These are phyloP conservation scores for Rhopilema esculentum DNA, from an alignment of 30 jellyfish, hydroid and myxozoan genomes.

Conservation along the genomic window DNA sequence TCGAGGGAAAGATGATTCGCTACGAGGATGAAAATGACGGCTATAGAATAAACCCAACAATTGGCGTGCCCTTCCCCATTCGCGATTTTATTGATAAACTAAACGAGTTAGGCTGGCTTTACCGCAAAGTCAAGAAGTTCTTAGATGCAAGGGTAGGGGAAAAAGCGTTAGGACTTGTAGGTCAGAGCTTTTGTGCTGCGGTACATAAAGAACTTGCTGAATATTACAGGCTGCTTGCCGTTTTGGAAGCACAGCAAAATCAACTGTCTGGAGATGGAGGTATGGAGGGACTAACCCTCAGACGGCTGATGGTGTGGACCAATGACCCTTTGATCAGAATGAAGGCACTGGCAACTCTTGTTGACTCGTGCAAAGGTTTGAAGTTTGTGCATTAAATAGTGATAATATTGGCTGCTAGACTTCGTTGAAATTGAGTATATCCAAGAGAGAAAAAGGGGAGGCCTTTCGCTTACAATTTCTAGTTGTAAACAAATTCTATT, in stretches of 20 bases:
- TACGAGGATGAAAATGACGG: slow-evolving; percentile 91
- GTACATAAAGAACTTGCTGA: slow-evolving; percentile 91
- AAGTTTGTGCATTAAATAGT: too few species aligned
- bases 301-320: slow-evolving; percentile 98
- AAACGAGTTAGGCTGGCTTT: slow-evolving; percentile 96
- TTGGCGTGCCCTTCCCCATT: slow-evolving; percentile 96
- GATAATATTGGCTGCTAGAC: background rate
- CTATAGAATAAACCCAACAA: slow-evolving; percentile 74
- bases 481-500: too few species aligned
- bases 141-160: slow-evolving; percentile 95
- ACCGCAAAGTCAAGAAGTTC: slow-evolving; percentile 84
- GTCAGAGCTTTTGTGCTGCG: slow-evolving; percentile 98
- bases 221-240: slow-evolving; percentile 93
- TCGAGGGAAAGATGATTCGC: slow-evolving; percentile 87
- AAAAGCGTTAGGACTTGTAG: slow-evolving; percentile 95
- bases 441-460: background rate
- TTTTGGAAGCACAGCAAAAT: slow-evolving; percentile 94
- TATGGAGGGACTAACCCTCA: slow-evolving; percentile 80
- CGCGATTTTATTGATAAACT: slow-evolving; percentile 90
- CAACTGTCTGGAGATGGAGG: slow-evolving; percentile 48
- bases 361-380: slow-evolving; percentile 96
- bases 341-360: slow-evolving; percentile 97
- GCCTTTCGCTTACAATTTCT: too few species aligned
- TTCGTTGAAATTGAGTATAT: background rate
- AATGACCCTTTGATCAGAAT: slow-evolving; percentile 91